Evolutionary conservation across 2,888 invertebrate genomes (phyloP), one percentile per base, ranked within the genome.

Genomic region (Cheilosia pagana): DNA sequence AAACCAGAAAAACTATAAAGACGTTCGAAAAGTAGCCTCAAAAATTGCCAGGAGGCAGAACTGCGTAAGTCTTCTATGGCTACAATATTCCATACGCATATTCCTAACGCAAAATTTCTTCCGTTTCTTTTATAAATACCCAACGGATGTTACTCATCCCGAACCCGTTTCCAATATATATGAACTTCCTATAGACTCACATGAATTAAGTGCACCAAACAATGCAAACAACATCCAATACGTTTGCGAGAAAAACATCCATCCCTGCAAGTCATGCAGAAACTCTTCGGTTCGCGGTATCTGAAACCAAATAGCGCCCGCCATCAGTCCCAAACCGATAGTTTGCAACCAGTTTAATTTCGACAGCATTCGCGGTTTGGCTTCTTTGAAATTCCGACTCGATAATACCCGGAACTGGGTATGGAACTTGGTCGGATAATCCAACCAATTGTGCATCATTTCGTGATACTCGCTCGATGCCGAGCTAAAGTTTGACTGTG

Each of bases 141-240:
- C n/a, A n/a, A 43, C 16, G 2, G 2, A 35, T n/a, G 2, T 0
- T 16, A 16, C 14, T 7, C 6, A 5, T 6, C n/a, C 6, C 8
- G 6, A 16, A 16, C 7, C 1, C 8, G 43, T 16, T 16, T n/a
- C 16, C 16, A 6, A n/a, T 8, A n/a, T 8, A n/a, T 16, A 2
- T 16, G 5, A 8, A 41, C 31, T 16, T 21, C 5, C 2, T 6
- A 19, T 45, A 16, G 74, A 94, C 95, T 94, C 91, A 96, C 96
- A 96, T 90, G 96, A 95, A 90, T 95, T 95, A 43, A 96, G 93
- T 60, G 96, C 95, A 87, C 95, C 95, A 89, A 96, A 96, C 87
- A 95, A 93, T 19, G 96, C 95, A 90, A 95, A 95, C 77, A 96
- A 93, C 95, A 96, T 96, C 96, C 96, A 96, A 90, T 96, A 96